Evolutionary conservation across 2,113 vertebrate genomes (phyloP).

Genomic region (Circaetus gallicus): DNA sequence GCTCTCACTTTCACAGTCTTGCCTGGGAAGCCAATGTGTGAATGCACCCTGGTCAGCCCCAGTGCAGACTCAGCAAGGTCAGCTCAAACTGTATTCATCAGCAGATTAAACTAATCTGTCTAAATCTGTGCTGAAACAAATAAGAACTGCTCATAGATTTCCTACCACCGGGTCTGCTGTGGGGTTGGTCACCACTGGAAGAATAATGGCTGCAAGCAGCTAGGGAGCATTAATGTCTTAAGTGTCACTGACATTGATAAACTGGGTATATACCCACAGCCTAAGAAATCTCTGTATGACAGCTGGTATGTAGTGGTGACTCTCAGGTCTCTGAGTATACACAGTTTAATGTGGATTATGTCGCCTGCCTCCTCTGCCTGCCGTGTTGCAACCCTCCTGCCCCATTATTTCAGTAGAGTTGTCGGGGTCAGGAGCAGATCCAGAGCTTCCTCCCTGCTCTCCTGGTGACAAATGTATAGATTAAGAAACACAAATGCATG

Average conservation of each 20-base stretch:
- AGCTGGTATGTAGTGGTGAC: background rate
- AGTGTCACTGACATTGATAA: background rate
- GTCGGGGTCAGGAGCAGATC: background rate
- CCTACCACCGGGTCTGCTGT: background rate
- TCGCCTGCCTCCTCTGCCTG: background rate
- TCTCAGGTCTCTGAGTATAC: background rate
- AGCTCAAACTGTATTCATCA: background rate
- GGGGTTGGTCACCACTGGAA: background rate
- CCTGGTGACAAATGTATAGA: background rate
- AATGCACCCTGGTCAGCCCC: rapidly evolving
- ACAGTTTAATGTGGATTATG: background rate
- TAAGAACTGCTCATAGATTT: background rate
- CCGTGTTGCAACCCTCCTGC: background rate
- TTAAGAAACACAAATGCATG: background rate
- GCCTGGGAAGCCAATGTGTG: background rate
- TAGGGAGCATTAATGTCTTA: background rate
- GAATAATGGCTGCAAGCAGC: background rate
- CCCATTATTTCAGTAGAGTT: background rate
- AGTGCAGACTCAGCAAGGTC: background rate
- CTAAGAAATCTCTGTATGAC: background rate
- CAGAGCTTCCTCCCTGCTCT: background rate
- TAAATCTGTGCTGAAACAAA: background rate
- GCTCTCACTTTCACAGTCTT: background rate
- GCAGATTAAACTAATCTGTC: background rate
- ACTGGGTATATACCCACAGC: background rate